Percentiles rank a stretch among this genome's conserved stretches.
Conservation (phyloP, 2,888 invertebrate species). For the Orthosia cruda region DNA sequence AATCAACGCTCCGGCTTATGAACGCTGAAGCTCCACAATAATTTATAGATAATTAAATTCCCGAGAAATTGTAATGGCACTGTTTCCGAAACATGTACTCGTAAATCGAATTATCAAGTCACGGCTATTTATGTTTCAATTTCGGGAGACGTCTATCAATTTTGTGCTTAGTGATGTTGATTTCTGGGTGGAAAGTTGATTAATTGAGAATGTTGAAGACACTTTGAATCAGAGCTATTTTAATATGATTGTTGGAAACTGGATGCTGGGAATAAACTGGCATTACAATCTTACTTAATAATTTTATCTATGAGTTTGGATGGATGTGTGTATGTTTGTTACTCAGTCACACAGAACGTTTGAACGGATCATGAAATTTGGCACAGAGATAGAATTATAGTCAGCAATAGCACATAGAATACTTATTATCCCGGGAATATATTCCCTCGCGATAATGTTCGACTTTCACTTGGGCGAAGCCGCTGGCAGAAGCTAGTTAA, state of each 20-base stretch:
- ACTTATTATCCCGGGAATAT: too few relatives aligned
- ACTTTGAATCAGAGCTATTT: constrained; percentile 18
- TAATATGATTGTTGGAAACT: not conserved
- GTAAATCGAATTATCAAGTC: constrained; percentile 29
- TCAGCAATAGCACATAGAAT: too few relatives aligned
- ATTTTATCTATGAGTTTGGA: too few relatives aligned
- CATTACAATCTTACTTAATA: too few relatives aligned
- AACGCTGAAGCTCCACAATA: constrained; percentile 31
- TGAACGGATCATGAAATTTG: too few relatives aligned
- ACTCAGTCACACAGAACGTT: too few relatives aligned
- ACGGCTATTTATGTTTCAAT: constrained; percentile 40
- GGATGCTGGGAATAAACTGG: not conserved
- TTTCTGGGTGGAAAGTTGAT: not conserved
- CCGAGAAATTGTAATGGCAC: constrained; percentile 11
- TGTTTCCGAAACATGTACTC: constrained; percentile 26
- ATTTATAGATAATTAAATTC: constrained; percentile 57
- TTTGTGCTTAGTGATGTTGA: constrained; percentile 13
- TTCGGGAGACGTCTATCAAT: constrained; percentile 39
- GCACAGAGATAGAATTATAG: too few relatives aligned
- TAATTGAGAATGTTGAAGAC: constrained; percentile 34
- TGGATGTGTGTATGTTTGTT: too few relatives aligned
- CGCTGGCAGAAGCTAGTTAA: too few relatives aligned
- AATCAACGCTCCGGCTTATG: constrained; percentile 54
- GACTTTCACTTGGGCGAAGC: too few relatives aligned
- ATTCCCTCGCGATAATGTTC: too few relatives aligned